Base-by-base conservation (phyloP, 92 coral and sea anemone species). In the Scolanthus callimorphus region DNA sequence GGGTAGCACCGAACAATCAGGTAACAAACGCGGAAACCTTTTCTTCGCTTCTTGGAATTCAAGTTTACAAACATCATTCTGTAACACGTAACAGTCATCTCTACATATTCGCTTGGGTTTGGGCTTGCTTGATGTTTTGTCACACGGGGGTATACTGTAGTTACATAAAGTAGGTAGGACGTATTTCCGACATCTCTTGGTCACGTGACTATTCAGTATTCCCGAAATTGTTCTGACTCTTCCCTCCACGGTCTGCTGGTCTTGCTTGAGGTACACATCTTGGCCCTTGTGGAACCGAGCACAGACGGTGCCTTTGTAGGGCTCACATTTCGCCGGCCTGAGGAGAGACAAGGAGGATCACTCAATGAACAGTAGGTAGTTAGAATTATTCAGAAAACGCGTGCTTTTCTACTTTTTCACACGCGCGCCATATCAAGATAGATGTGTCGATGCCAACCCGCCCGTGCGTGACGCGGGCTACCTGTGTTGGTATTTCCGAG, bases 111-210 rank as follows among this genome's bases (percentile, higher is more conserved):
- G 45, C 55, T 71, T 67, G 27, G 85, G 82, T 38, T 65, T 74
- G 0, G 96, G 81, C 41, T 49, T 49, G 10, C 71, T 57, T 4
- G 75, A 73, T 8, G 74, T 17, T 50, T 2, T 21, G 59, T 78
- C 90, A 27, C 96, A 88, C 0, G 90, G 96, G 20, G 96, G 90
- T 56, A 88, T 55, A 1, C 50, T 65, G 43, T 55, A 67, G 37
- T 83, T 56, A 39, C 96, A 88, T 2, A 88, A 39, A 3, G 78
- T 74, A 12, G 82, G 86, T 0, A 73, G 52, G 26, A 78, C 71
- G 27, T 83, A 83, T 22, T 60, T 65, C 27, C 25, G 51, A 55
- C 96, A 88, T 22, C 67, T 56, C 0, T 10, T 22, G 9, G 77
- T 67, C 1, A 83, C 54, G 27, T 55, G 62, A 0, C 29, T 1